Evolutionary conservation across 2,888 invertebrate species (phyloP).

Genomic region (Mylabris sibirica): DNA sequence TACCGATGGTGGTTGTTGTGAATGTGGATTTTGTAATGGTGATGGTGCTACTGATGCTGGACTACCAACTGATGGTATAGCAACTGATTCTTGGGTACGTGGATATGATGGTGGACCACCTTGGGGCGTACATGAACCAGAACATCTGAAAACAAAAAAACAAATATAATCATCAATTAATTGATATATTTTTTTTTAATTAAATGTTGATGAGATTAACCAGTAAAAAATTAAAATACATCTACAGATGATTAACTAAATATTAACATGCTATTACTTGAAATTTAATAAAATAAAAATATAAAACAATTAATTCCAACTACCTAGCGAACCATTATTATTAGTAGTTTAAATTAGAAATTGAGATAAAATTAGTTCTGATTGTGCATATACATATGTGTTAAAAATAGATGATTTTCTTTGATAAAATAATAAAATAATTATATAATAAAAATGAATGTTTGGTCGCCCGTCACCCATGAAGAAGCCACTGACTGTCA

Average conservation of each 20-base stretch:
- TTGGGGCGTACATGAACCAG: constrained; percentile 65
- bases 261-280: constrained; percentile 9
- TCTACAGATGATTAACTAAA: neutral
- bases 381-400: too few relatives aligned
- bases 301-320: constrained; percentile 2
- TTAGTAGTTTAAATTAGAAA: neutral
- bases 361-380: too few relatives aligned
- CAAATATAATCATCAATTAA: neutral
- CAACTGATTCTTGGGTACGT: constrained; percentile 66
- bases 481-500: constrained; percentile 50
- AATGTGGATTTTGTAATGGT: constrained; percentile 75
- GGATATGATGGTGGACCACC: constrained; percentile 74
- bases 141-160: constrained; percentile 51
- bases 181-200: neutral
- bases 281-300: constrained; percentile 6
- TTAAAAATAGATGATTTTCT: neutral
- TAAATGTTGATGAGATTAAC: neutral
- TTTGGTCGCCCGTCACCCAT: constrained; percentile 53
- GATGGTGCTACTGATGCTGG: constrained; percentile 69
- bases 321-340: neutral
- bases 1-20: constrained; percentile 73
- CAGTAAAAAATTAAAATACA: neutral
- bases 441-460: constrained; percentile 22
- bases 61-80: constrained; percentile 67
- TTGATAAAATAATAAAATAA: constrained; percentile 10